Base-by-base conservation (phyloP, 2,113 vertebrate species). In the Etheostoma spectabile region DNA sequence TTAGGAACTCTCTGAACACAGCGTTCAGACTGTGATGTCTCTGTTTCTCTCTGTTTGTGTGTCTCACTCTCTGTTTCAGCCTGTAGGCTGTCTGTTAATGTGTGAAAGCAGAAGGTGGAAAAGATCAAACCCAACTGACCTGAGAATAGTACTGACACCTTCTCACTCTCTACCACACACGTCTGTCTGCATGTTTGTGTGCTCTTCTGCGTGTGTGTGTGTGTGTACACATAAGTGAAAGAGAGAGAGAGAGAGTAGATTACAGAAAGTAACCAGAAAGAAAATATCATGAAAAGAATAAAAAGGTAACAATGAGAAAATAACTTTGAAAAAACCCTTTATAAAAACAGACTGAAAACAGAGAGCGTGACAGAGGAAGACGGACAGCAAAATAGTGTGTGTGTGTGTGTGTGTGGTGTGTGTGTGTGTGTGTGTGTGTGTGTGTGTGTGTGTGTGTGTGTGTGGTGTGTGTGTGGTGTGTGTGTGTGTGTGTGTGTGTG, bases 41-140 rank as follows among this genome's bases (percentile, higher is more conserved):
- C 67, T 67, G 78, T 85, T 27, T 87, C 21, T 59, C 12, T 64
- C 14, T 49, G 45, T 74, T 22, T 64, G 27, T 56, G 51, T 55
- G 66, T 38, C 42, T 82, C 22, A 4, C 80, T 84, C 70, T 90
- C 64, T 86, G 83, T 87, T 91, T 87, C 84, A 85, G 89, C 89
- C 90, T 75, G 77, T 48, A 10, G 91, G 87, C 79, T 80, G 88
- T 75, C 82, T 87, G 86, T 84, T 88, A 92, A 94, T 89, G 93
- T 92, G 93, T 86, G 92, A 93, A 94, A 87, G 90, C 91, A 94
- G 88, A 87, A 92, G 90, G 90, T 94, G 91, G 91, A 94, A 94
- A 88, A 88, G 90, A 92, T 94, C 89, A 92, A 92, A 90, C 81
- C 89, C 83, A 89, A 89, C 89, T 89, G 90, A 89, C 90, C 92